Evolutionary conservation across 2,113 vertebrate genomes (phyloP).

Genomic region (Pyrgilauda ruficollis): DNA sequence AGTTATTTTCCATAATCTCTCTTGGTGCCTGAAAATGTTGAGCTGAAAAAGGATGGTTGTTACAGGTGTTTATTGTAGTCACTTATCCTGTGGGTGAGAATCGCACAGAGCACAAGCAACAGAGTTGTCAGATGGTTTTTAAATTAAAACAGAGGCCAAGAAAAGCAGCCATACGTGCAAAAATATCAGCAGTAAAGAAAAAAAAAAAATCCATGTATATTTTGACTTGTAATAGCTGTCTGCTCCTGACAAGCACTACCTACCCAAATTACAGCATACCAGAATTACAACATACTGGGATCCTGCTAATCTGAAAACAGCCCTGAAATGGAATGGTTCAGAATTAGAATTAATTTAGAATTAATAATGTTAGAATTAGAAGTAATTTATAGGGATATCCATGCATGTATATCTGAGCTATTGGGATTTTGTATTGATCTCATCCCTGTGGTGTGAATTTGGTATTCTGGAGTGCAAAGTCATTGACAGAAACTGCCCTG

Average conservation of each 20-base stretch:
- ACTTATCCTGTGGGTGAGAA: not conserved
- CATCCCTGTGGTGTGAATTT: not conserved
- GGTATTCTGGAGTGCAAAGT: not conserved
- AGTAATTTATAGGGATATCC: not conserved
- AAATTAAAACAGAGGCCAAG: not conserved
- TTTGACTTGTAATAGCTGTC: not conserved
- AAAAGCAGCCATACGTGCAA: not conserved
- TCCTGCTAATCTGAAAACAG: not conserved
- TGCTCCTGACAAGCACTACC: not conserved
- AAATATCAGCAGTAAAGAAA: not conserved
- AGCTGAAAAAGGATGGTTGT: not conserved
- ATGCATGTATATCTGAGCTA: not conserved
- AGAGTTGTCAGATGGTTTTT: not conserved
- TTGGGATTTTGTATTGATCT: not conserved
- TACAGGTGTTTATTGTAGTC: not conserved
- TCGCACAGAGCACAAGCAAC: not conserved
- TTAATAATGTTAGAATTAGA: not conserved
- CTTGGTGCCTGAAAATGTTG: not conserved
- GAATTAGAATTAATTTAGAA: not conserved
- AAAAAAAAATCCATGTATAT: not conserved
- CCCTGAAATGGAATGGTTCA: not conserved
- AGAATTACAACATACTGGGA: not conserved
- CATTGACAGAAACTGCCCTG: not conserved
- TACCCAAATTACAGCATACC: not conserved
- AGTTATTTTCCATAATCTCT: constrained; percentile 30